Evolutionary conservation across 2,113 vertebrate genomes (phyloP).

Genomic region (Passer montanus): DNA sequence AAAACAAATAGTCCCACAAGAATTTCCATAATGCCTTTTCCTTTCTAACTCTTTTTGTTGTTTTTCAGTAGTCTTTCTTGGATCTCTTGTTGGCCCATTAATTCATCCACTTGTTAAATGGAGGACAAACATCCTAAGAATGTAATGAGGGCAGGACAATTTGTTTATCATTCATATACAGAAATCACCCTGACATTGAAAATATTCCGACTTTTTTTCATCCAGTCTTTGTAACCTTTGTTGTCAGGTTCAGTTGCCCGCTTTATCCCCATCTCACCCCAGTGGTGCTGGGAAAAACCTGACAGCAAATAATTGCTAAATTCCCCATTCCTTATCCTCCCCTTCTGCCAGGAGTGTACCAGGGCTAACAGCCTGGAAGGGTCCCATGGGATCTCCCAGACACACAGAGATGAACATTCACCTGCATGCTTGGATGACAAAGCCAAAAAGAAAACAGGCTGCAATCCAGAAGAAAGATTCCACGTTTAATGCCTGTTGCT

Average conservation of each 20-base stretch:
- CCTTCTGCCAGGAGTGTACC: not conserved
- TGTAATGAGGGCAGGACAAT: accelerated
- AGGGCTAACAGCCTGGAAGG: not conserved
- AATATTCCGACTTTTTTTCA: not conserved
- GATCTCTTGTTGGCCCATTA: not conserved
- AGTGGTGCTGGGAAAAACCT: not conserved
- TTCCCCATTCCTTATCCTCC: not conserved
- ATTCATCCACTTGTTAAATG: not conserved
- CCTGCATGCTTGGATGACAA: not conserved
- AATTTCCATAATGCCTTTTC: not conserved
- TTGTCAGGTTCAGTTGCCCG: not conserved
- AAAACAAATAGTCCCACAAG: not conserved
- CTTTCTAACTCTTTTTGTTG: not conserved
- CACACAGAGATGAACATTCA: not conserved
- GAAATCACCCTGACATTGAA: not conserved
- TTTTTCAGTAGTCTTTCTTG: not conserved
- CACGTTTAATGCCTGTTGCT: not conserved
- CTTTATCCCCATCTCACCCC: not conserved
- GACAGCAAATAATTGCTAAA: not conserved
- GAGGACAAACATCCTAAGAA: not conserved
- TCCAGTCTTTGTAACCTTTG: not conserved
- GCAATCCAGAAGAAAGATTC: not conserved
- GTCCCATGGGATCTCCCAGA: not conserved
- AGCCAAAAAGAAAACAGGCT: not conserved
- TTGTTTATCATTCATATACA: not conserved